These are phyloP conservation scores for Phaetusa simplex DNA, from an alignment of 2,113 vertebrate genomes.

Conservation along the genomic window DNA sequence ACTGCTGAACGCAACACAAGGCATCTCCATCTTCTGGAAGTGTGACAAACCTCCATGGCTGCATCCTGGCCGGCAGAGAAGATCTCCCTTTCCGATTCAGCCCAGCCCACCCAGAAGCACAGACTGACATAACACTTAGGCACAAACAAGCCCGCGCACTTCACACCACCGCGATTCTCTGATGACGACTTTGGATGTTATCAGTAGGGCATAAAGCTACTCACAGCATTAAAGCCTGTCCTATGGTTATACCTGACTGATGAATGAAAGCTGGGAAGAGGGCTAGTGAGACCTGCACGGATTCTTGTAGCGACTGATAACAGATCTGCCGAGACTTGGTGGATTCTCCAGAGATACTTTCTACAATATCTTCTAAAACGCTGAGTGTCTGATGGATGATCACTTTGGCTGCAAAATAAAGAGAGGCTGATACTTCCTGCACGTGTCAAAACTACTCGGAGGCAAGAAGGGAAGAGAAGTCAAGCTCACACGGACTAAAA, in stretches of 20 bases:
- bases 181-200: background rate
- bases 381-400: constrained; percentile 93
- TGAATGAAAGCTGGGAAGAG: constrained; percentile 97
- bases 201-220: background rate
- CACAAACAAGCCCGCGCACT: background rate
- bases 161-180: background rate
- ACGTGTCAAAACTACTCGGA: background rate
- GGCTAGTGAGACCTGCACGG: constrained; percentile 93
- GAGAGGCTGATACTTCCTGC: background rate
- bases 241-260: constrained; percentile 88
- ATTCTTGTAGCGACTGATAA: constrained; percentile 97
- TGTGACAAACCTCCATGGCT: background rate
- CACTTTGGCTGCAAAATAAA: constrained; percentile 83
- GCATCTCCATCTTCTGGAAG: background rate
- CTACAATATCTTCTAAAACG: constrained; percentile 90
- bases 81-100: background rate
- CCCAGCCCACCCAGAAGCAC: background rate
- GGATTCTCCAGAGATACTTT: constrained; percentile 92
- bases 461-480: background rate
- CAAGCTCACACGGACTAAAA: background rate
- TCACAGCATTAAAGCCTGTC: constrained; percentile 7
- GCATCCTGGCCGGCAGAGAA: background rate
- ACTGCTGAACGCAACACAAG: background rate
- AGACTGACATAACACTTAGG: background rate
- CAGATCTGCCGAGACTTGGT: constrained; percentile 98